Evolutionary conservation across 2,113 vertebrate genomes (phyloP).

Genomic region (Onychorhynchus coronatus): DNA sequence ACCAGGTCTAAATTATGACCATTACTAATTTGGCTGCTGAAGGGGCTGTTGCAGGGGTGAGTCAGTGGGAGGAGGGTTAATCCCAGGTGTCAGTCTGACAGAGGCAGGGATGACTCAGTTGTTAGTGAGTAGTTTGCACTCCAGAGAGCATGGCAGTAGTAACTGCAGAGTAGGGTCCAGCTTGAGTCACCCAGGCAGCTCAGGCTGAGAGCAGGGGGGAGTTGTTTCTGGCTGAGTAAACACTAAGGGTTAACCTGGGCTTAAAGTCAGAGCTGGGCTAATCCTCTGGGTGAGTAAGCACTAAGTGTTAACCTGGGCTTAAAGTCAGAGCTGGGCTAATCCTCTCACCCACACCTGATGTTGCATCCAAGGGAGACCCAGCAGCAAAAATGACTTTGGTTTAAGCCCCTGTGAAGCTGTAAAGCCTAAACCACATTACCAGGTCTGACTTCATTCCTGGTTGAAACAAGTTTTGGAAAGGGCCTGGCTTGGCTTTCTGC

Average conservation of each 20-base stretch:
- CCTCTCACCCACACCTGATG: not conserved
- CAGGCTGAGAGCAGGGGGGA: not conserved
- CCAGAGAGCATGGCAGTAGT: not conserved
- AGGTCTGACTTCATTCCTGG: not conserved
- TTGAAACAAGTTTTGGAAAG: not conserved
- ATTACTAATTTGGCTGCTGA: not conserved
- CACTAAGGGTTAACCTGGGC: not conserved
- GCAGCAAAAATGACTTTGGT: not conserved
- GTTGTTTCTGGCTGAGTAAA: not conserved
- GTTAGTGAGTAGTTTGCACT: not conserved
- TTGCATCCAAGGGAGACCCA: not conserved
- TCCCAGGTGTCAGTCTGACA: not conserved
- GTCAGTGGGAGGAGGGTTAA: not conserved
- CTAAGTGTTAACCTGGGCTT: not conserved
- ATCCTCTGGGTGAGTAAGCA: not conserved
- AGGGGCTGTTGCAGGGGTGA: not conserved
- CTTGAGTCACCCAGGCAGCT: not conserved
- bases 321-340: not conserved
- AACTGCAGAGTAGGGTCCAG: not conserved
- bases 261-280: not conserved
- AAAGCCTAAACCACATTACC: not conserved
- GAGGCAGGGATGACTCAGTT: not conserved
- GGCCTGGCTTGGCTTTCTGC: not conserved
- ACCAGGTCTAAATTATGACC: not conserved
- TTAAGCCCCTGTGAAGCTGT: not conserved